Evolutionary conservation across 2,113 vertebrate species (phyloP), one percentile per base, ranked within the genome.

Genomic region (Prinia subflava): DNA sequence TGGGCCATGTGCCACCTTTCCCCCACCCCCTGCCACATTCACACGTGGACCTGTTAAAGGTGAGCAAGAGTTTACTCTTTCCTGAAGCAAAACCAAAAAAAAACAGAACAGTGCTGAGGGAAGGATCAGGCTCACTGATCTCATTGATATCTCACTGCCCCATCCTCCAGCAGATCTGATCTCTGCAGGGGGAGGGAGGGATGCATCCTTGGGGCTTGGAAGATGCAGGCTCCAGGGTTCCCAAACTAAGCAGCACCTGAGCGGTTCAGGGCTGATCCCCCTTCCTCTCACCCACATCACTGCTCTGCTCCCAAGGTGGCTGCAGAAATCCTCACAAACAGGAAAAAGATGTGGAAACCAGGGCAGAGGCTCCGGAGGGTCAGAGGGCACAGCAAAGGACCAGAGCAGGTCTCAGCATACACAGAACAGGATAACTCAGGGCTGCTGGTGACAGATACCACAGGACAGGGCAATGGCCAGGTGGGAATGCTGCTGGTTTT

Each of bases 351-450:
- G 20, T 35, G 70, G 68, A 76, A 63, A 8, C 2, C 11, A 71
- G 88, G 37, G 39, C 35, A 59, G 56, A 63, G 15, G 49, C 55
- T 37, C 46, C 17, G 33, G n/a, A 77, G 57, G 19, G 19, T 56
- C 39, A 74, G 37, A 73, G 15, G 19, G 59, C 63, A 64, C 76
- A 68, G 47, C 0, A 2, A 89, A 87, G 16, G 50, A 78, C 7
- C 28, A 31, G 33, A 44, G 7, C 0, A 15, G 35, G 35, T 46
- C 37, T 7, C 0, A 47, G 77, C 56, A 71, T 3, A 2, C 16
- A 28, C 19, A 25, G n/a, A 25, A 31, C 42, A 65, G 15, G 65
- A 4, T 4, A 82, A 89, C 33, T 68, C 41, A 31, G 79, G 37
- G 46, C 65, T 74, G 42, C 37, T 70, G 35, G 27, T 35, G 33